phyloP scores from a whole-genome alignment of 2,113 vertebrate species.

The Phasianus colchicus region DNA sequence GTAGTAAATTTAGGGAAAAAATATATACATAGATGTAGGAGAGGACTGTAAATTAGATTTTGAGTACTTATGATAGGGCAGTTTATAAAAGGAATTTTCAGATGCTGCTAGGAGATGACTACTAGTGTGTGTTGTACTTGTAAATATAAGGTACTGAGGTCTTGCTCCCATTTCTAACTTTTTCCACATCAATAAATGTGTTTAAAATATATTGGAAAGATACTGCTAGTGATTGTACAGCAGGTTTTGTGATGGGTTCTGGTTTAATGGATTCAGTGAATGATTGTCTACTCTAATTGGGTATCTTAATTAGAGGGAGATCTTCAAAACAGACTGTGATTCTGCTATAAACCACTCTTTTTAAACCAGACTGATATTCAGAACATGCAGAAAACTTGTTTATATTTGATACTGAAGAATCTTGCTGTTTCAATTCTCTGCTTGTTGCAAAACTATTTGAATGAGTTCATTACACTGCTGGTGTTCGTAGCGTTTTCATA shows the following conservation, averaged over 20 bases:
- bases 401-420: neutral
- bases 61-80: neutral
- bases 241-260: neutral
- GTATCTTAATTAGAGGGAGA: fast-evolving
- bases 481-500: neutral
- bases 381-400: neutral
- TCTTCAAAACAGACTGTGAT: neutral
- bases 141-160: neutral
- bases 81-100: neutral
- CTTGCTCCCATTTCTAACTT: neutral
- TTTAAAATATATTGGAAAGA: neutral
- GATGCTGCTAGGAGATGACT: neutral
- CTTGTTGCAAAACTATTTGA: neutral
- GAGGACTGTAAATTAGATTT: neutral
- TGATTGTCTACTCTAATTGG: neutral
- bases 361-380: neutral
- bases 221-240: neutral
- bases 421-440: neutral
- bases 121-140: neutral
- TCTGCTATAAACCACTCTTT: neutral
- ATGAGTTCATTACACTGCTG: neutral
- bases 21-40: neutral
- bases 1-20: neutral
- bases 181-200: neutral
- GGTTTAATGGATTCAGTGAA: neutral